Evolutionary conservation across 2,797 vertebrate genomes (phyloP).

Genomic region (Hippopotamyrus pictus): DNA sequence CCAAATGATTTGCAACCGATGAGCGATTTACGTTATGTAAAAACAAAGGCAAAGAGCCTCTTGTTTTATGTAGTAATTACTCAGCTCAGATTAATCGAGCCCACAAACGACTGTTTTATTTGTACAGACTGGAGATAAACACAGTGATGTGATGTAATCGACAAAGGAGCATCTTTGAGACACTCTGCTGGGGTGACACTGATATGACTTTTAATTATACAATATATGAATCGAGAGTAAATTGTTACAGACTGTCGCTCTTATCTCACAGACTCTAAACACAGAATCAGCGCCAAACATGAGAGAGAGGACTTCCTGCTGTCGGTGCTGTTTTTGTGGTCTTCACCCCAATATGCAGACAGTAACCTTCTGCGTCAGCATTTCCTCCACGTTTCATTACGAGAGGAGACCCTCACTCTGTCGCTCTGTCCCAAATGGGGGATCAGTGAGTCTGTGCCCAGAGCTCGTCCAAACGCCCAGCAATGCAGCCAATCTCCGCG

Average conservation of each 20-base stretch:
- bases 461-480: not conserved
- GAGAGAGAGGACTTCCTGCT: not conserved
- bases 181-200: not conserved
- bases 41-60: not conserved
- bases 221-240: not conserved
- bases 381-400: not conserved
- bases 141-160: not conserved
- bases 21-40: not conserved
- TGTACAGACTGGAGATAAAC: not conserved
- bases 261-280: not conserved
- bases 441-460: not conserved
- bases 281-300: not conserved
- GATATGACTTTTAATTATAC: slow-evolving; percentile 12
- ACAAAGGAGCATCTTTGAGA: slow-evolving; percentile 1
- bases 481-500: not conserved
- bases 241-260: not conserved
- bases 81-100: not conserved
- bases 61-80: not conserved
- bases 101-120: not conserved
- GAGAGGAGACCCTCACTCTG: not conserved
- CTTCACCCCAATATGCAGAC: not conserved
- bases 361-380: not conserved
- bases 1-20: not conserved
- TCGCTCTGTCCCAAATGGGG: not conserved
- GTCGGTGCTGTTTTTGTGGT: not conserved